Evolutionary conservation across 1,140 invertebrate genomes (phyloP).

Genomic region (Stenopsyche tienmushanensis): DNA sequence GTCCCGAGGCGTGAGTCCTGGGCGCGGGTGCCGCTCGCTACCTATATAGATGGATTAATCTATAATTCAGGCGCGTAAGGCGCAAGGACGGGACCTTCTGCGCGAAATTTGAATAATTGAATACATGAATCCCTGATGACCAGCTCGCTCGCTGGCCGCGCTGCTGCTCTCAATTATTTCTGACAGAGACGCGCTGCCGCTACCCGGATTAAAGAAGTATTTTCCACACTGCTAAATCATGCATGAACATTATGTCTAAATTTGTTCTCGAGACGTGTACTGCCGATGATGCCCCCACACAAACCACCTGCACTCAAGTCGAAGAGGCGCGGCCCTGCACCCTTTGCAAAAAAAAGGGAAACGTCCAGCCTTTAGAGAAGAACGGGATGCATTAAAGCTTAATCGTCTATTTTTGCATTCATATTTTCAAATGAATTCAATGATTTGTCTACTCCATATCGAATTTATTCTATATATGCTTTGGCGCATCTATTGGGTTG

Average conservation of each 20-base stretch:
- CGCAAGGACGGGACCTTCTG: slow-evolving; percentile 38
- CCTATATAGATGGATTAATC: slow-evolving; percentile 32
- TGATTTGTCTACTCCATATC: no score
- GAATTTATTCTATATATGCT: no score
- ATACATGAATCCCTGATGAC: slow-evolving; percentile 39
- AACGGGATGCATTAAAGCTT: no score
- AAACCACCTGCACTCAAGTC: no score
- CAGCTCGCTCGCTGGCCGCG: not conserved
- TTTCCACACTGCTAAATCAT: not conserved
- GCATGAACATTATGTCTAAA: not conserved
- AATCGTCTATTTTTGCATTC: no score
- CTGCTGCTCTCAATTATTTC: slow-evolving; percentile 10
- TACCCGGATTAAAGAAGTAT: slow-evolving; percentile 10
- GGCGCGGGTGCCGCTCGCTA: not conserved
- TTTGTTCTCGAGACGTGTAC: not conserved
- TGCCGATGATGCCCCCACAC: no score
- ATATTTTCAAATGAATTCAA: no score
- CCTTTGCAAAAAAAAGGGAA: no score
- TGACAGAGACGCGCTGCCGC: slow-evolving; percentile 1
- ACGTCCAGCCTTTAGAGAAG: no score
- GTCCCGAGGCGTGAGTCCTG: not conserved
- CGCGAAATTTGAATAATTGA: slow-evolving; percentile 41
- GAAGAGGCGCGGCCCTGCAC: no score
- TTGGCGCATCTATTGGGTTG: no score
- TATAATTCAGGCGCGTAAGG: slow-evolving; percentile 38